Percentiles rank a stretch among this genome's conserved stretches.
Conservation (phyloP, 1,140 invertebrate species). For the Drosophila suzukii region DNA sequence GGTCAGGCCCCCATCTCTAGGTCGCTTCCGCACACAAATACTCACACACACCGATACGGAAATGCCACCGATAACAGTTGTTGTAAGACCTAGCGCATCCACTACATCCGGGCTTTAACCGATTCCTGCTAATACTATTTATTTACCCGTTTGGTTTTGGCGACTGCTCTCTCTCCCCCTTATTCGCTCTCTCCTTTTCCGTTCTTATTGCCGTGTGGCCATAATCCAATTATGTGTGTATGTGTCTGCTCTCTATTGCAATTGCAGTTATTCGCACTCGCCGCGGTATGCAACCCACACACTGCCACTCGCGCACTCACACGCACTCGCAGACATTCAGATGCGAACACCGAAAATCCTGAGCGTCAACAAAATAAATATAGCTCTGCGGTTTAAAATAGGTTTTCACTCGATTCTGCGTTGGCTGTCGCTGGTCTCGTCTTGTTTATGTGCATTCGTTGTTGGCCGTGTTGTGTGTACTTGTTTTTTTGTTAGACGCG, state of each 20-base stretch:
- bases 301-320: conserved; percentile 34
- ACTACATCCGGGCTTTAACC: conserved; percentile 26
- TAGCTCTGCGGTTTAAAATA: conserved; percentile 45
- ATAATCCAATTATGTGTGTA: conserved; percentile 73
- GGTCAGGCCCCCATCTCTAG: conserved; percentile 49
- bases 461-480: conserved; percentile 32
- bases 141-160: conserved; percentile 64
- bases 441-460: conserved; percentile 49
- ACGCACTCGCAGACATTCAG: conserved; percentile 27
- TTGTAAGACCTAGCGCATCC: conserved; percentile 27
- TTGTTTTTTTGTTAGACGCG: conserved; percentile 57
- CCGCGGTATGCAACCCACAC: conserved; percentile 40
- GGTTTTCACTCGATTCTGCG: conserved; percentile 59
- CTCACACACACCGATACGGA: conserved; percentile 36
- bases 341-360: conserved; percentile 33
- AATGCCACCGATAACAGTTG: conserved; percentile 51
- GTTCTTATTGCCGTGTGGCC: conserved; percentile 52
- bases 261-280: conserved; percentile 60
- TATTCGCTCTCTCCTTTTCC: neutral
- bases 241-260: conserved; percentile 56
- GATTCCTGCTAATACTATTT: conserved; percentile 32
- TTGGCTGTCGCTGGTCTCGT: conserved; percentile 26
- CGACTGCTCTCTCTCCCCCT: conserved; percentile 6
- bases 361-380: conserved; percentile 38
- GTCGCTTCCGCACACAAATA: conserved; percentile 33